Percentiles rank a stretch among this genome's conserved stretches.
Evolutionary conservation across 2,797 vertebrate genomes (phyloP).

Genomic region (Enoplosus armatus): DNA sequence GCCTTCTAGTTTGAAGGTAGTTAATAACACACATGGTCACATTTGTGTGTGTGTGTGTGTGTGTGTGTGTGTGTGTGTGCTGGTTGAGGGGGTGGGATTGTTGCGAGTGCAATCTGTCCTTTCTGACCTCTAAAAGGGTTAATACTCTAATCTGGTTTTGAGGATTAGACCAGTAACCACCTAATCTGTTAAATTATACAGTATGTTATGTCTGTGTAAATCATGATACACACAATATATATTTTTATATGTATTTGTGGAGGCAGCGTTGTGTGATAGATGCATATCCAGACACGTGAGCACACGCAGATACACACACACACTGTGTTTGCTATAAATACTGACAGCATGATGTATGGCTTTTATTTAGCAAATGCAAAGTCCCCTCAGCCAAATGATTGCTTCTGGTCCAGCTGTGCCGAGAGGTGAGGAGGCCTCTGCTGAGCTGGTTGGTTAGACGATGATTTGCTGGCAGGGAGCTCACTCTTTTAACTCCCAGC

Average conservation of each 20-base stretch:
- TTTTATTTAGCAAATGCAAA: slow-evolving; percentile 67
- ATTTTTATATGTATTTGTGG: slow-evolving; percentile 7
- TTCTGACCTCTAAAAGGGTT: slow-evolving; percentile 63
- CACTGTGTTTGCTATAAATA: slow-evolving; percentile 25
- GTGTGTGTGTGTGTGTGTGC: slow-evolving; percentile 6
- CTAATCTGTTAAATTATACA: slow-evolving; percentile 55
- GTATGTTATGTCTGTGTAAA: slow-evolving; percentile 11
- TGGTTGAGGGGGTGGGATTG: background rate
- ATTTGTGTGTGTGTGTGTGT: slow-evolving; percentile 4
- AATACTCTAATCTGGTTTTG: slow-evolving; percentile 65
- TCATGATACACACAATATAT: background rate
- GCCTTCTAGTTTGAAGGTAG: slow-evolving; percentile 10
- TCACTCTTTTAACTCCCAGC: background rate
- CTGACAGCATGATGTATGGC: slow-evolving; percentile 64
- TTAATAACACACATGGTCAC: background rate
- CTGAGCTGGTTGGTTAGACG: slow-evolving; percentile 42
- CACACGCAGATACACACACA: background rate
- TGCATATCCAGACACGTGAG: slow-evolving; percentile 6
- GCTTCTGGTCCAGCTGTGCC: slow-evolving; percentile 53
- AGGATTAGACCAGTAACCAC: slow-evolving; percentile 49
- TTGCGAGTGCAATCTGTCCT: slow-evolving; percentile 51
- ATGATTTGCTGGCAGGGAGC: slow-evolving; percentile 29
- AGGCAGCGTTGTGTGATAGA: slow-evolving; percentile 7
- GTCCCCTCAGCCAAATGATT: slow-evolving; percentile 68
- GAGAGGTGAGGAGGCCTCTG: slow-evolving; percentile 38